Evolutionary conservation across 2,888 invertebrate genomes (phyloP).

Genomic region (Norana najaformis): DNA sequence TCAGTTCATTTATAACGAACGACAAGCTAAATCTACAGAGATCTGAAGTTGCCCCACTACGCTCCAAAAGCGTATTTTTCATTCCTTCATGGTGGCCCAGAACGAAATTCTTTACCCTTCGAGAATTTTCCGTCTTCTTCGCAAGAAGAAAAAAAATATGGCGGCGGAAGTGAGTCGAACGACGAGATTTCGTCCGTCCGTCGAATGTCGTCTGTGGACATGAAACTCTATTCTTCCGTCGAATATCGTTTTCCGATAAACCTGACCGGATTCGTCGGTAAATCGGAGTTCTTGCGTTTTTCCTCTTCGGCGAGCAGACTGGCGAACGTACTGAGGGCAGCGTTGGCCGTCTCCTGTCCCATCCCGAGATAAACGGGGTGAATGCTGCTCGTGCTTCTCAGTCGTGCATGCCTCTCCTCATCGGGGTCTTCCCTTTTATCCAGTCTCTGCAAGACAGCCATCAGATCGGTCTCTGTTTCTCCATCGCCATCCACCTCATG

Average conservation of each 20-base stretch:
- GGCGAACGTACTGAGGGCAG: background rate
- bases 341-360: constrained; percentile 22
- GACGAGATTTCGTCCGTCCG: constrained; percentile 9
- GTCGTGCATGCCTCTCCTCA: background rate
- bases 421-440: background rate
- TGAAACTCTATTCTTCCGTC: constrained; percentile 1
- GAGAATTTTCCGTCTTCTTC: background rate
- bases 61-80: background rate
- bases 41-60: background rate
- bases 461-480: background rate
- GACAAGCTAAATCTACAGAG: background rate
- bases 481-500: background rate
- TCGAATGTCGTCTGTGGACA: background rate
- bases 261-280: background rate
- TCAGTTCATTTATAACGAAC: background rate
- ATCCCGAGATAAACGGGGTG: background rate
- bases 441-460: background rate
- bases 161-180: background rate
- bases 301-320: constrained; percentile 21
- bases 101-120: background rate
- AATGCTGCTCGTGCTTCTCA: background rate
- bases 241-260: background rate
- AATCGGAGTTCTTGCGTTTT: constrained; percentile 9
- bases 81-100: too few species aligned
- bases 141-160: background rate